Base-by-base conservation (phyloP, 1,140 invertebrate genomes). In the Diuraphis noxia region DNA sequence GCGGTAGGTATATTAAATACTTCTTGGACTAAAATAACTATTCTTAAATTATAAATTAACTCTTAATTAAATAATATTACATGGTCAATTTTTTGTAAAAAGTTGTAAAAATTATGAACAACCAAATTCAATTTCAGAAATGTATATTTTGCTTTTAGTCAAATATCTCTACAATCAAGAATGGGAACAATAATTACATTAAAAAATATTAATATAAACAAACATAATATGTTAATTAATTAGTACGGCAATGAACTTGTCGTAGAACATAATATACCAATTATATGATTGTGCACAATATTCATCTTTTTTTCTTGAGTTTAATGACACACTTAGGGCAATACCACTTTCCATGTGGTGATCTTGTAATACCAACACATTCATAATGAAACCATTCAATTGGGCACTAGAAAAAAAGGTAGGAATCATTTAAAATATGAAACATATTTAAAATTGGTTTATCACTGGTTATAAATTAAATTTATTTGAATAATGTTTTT, bases 351-450 rank as follows among this genome's bases (percentile, higher is more conserved):
- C 98, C 98, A 94, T 98, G 98, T 1, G 98, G 98, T 23, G 98
- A 97, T 92, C 98, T 97, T 1, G 97, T 98, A 92, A 99, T 98
- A 84, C 97, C 98, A 84, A 99, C 98, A 94, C 99, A 99, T 17
- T 97, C 96, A 94, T 99, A 99, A 94, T 99, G 99, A 94, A 99
- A 99, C 99, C 99, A 99, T 94, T 99, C 98, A 93, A 97, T 98
- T 23, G 9, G 38, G 1, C 79, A 81, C 79, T 81, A 81, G 9
- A 81, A 25, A 23, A 81, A 81, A 21, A 25, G 40, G 40, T 81
- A 6, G 8, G 19, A 81, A 81, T 81, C 40, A 81, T 30, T 81
- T 81, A 40, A 30, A 38, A 97, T 97, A 99, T 97, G 98, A 94
- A 92, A 81, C 5, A 6, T n/a, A 17, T n/a, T 72, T 56, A 79